phyloP scores from a whole-genome alignment of 2,797 vertebrate species.

The Galaxias olidus region DNA sequence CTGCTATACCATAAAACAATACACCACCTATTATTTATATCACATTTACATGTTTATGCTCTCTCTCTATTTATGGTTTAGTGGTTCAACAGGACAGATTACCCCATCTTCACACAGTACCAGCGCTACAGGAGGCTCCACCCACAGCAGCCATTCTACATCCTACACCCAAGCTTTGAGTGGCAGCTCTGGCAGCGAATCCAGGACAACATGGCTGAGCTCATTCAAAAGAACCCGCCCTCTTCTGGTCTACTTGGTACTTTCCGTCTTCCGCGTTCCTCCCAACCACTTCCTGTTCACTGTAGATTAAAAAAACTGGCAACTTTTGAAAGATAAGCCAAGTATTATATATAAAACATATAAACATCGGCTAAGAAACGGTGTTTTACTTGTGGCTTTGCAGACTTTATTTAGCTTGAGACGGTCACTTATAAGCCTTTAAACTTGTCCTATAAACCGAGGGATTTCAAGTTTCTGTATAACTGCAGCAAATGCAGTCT shows the following conservation, averaged over 20 bases:
- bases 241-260: slow-evolving; percentile 79
- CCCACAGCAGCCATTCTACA: slow-evolving; percentile 78
- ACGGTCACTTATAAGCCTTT: no score
- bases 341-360: no score
- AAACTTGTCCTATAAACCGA: no score
- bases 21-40: background rate
- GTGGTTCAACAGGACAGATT: slow-evolving; percentile 81
- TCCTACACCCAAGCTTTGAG: slow-evolving; percentile 76
- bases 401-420: no score
- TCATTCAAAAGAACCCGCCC: slow-evolving; percentile 81
- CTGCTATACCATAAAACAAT: no score
- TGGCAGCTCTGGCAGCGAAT: slow-evolving; percentile 80
- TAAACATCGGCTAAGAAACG: no score
- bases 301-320: no score
- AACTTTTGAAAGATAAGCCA: no score
- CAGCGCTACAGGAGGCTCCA: slow-evolving; percentile 75
- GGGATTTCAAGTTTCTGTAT: no score
- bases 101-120: slow-evolving; percentile 80
- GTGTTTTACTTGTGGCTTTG: no score
- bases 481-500: no score
- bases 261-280: background rate
- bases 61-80: slow-evolving; percentile 31
- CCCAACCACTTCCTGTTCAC: background rate
- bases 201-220: slow-evolving; percentile 80
- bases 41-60: background rate